These are phyloP conservation scores for Cephus nigrinus DNA, from an alignment of 2,888 invertebrate species.

Conservation along the genomic window DNA sequence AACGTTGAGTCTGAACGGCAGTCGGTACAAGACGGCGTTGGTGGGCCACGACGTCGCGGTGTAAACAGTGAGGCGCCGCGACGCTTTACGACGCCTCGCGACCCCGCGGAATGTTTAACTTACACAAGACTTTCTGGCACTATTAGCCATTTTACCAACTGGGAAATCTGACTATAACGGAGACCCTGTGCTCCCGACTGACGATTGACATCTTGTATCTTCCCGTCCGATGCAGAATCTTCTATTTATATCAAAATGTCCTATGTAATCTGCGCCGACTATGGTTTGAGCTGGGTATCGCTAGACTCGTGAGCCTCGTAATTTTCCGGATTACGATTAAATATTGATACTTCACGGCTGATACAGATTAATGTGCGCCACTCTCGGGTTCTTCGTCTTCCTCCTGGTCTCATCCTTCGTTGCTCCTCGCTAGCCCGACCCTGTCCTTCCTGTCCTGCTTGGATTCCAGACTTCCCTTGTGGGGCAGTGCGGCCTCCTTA, in stretches of 20 bases:
- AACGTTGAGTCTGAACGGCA: neutral
- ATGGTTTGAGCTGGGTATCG: neutral
- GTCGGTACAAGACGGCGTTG: conserved; percentile 27
- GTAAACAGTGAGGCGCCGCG: conserved; percentile 71
- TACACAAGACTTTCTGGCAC: conserved; percentile 31
- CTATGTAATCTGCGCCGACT: neutral
- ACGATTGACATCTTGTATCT: neutral
- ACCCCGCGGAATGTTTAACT: conserved; percentile 54
- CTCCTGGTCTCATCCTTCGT: neutral
- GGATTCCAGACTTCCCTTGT: neutral
- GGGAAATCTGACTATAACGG: neutral
- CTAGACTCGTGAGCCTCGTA: conserved; percentile 27
- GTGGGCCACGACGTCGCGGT: conserved; percentile 58
- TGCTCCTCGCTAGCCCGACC: neutral
- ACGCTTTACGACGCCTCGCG: conserved; percentile 67
- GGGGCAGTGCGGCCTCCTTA: neutral
- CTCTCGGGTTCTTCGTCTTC: neutral
- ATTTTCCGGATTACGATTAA: conserved; percentile 64
- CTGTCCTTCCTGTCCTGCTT: neutral
- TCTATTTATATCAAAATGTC: neutral
- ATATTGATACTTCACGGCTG: conserved; percentile 60
- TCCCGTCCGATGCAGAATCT: neutral
- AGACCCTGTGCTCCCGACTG: neutral
- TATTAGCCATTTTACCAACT: neutral
- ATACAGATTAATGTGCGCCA: conserved; percentile 63